Percentiles rank a stretch among this genome's conserved stretches.
Evolutionary conservation across 2,888 invertebrate genomes (phyloP).

Genomic region (Acanthoscelides obtectus): DNA sequence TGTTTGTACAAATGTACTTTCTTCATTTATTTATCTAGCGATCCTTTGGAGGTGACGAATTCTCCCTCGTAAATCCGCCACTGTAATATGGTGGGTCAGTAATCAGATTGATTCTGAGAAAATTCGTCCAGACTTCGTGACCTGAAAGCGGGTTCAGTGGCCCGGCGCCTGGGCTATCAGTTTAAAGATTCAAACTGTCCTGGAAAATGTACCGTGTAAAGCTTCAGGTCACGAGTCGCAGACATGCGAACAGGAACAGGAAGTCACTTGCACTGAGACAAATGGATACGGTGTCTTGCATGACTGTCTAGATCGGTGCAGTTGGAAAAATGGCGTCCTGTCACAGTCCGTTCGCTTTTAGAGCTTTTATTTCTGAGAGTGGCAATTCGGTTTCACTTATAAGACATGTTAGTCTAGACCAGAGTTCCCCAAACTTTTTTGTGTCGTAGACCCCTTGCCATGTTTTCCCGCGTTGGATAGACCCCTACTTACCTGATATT

Average conservation of each 20-base stretch:
- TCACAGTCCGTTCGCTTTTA: neutral
- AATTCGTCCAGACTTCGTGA: neutral
- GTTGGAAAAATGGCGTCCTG: neutral
- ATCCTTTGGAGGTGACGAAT: no score
- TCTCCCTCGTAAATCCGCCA: no score
- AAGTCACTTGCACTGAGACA: neutral
- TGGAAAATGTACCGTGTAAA: neutral
- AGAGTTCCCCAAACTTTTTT: no score
- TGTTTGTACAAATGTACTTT: no score
- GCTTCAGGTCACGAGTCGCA: neutral
- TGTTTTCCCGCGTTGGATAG: no score
- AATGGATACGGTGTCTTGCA: neutral
- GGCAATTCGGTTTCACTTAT: no score
- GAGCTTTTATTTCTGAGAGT: neutral
- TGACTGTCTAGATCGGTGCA: neutral
- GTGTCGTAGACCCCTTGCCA: no score
- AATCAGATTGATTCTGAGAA: neutral
- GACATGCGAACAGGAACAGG: neutral
- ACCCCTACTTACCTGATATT: no score
- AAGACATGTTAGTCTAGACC: no score
- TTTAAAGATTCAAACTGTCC: neutral
- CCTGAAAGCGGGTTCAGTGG: neutral
- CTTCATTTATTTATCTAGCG: no score
- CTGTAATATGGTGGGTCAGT: no score
- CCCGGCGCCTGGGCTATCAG: neutral